Conservation (phyloP, 2,888 invertebrate species). For the Urechis unicinctus region DNA sequence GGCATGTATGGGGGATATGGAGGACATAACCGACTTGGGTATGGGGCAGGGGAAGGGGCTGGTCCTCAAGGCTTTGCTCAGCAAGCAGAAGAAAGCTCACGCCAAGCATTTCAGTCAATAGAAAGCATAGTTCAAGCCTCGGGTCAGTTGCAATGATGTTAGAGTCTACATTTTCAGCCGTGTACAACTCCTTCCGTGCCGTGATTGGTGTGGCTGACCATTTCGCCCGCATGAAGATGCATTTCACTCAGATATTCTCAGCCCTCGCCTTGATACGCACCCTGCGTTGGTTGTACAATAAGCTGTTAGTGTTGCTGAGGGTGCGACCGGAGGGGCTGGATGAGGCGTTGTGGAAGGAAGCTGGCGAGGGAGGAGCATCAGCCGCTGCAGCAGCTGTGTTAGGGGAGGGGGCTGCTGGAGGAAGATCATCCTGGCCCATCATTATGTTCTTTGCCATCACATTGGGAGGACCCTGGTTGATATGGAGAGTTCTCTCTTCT, state of each 20-base stretch:
- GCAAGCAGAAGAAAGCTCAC: slow-evolving; percentile 82
- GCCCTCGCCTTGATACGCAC: slow-evolving; percentile 76
- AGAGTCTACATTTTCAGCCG: slow-evolving; percentile 90
- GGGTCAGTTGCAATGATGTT: slow-evolving; percentile 93
- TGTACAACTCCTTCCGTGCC: slow-evolving; percentile 91
- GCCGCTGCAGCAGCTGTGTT: slow-evolving; percentile 34
- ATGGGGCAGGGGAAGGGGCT: neutral
- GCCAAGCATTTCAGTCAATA: slow-evolving; percentile 90
- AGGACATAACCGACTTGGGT: slow-evolving; percentile 27
- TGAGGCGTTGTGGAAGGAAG: slow-evolving; percentile 46
- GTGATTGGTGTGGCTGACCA: slow-evolving; percentile 94
- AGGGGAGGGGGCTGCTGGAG: slow-evolving; percentile 26
- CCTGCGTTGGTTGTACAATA: slow-evolving; percentile 73
- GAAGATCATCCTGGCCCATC: slow-evolving; percentile 73
- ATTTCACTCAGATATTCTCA: slow-evolving; percentile 81
- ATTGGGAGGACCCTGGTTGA: slow-evolving; percentile 84
- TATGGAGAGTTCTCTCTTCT: slow-evolving; percentile 70
- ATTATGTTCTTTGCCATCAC: slow-evolving; percentile 82
- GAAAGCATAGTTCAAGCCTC: slow-evolving; percentile 84
- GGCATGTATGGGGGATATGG: slow-evolving; percentile 24
- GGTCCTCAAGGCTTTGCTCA: slow-evolving; percentile 59
- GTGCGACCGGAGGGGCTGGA: slow-evolving; percentile 47
- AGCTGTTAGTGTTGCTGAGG: slow-evolving; percentile 63
- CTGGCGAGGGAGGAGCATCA: slow-evolving; percentile 22
- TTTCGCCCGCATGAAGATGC: slow-evolving; percentile 73